These are phyloP conservation scores for Platycnemis pennipes DNA, from an alignment of 2,888 invertebrate genomes.

Conservation along the genomic window DNA sequence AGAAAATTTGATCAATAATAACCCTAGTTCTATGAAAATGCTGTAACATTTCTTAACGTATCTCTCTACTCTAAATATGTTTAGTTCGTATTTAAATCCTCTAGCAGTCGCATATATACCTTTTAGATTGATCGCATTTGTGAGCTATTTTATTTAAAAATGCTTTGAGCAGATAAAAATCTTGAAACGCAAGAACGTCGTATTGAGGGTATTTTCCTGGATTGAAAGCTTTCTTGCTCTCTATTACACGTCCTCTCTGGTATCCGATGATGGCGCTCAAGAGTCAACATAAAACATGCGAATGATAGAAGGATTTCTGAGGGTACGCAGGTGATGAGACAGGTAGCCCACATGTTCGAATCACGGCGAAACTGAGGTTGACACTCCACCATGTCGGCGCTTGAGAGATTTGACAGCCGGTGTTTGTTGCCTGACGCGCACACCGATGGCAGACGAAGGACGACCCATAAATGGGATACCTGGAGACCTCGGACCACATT, in stretches of 20 bases:
- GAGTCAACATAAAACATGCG: not conserved
- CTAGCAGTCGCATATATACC: too few relatives aligned
- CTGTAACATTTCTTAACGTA: too few relatives aligned
- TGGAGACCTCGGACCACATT: not conserved
- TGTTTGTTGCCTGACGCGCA: not conserved
- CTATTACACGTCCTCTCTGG: not conserved
- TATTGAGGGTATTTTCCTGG: too few relatives aligned
- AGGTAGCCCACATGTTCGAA: too few relatives aligned
- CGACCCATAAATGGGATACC: not conserved
- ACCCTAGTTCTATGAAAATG: too few relatives aligned
- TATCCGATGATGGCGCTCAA: not conserved
- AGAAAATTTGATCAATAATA: too few relatives aligned
- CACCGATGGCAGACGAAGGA: not conserved
- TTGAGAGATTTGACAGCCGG: not conserved
- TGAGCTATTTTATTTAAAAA: too few relatives aligned
- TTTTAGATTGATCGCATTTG: too few relatives aligned
- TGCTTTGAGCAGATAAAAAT: too few relatives aligned
- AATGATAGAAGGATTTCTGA: not conserved
- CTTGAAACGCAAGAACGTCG: too few relatives aligned
- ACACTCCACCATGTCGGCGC: not conserved
- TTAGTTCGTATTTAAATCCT: too few relatives aligned
- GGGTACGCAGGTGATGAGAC: not conserved
- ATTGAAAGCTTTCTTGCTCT: not conserved
- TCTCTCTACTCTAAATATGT: too few relatives aligned
- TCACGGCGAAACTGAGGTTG: not conserved